Base-by-base conservation (phyloP, 2,113 vertebrate species). In the Hystrix cristata region DNA sequence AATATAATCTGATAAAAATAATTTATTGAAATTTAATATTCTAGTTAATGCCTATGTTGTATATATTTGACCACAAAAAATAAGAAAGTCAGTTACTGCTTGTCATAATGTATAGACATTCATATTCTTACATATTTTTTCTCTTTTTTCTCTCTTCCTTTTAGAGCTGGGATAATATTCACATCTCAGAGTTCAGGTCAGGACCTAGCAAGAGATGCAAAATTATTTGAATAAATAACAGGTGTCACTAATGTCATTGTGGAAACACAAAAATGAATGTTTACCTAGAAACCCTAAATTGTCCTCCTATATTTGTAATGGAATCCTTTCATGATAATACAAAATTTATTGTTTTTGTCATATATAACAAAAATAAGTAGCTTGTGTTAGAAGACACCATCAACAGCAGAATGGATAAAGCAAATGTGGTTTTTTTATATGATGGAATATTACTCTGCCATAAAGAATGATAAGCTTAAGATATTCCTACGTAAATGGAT, bases 141-240 rank as follows among this genome's bases (percentile, higher is more conserved):
- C 16, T 71, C 18, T 38, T 79, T 85, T 94, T n/a, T 4, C 5
- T 87, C 34, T 67, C 46, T 86, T 78, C 31, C 0, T 19, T 55
- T 71, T 25, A 96, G 48, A 71, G 72, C 76, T 43, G 18, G 27
- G 7, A 60, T 60, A 84, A 79, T 29, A 51, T 74, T 96, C 34
- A 51, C 1, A 87, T 62, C 21, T 87, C 21, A 38, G 23, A 79
- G 34, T 59, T 59, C 57, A 88, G 59, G 71, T 90, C n/a, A 67
- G 65, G 27, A 12, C 5, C 11, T 76, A 81, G 57, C 46, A 38
- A 87, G n/a, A 55, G 90, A 74, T 80, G 27, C 29, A 92, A 96
- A 87, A 57, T 93, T 78, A 88, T 76, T 74, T 89, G 55, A 91
- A 94, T 92, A 95, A 90, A 93, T 65, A 85, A 78, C 18, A 86